phyloP scores from a whole-genome alignment of 2,113 vertebrate species.

The Drymodes brunneopygia region DNA sequence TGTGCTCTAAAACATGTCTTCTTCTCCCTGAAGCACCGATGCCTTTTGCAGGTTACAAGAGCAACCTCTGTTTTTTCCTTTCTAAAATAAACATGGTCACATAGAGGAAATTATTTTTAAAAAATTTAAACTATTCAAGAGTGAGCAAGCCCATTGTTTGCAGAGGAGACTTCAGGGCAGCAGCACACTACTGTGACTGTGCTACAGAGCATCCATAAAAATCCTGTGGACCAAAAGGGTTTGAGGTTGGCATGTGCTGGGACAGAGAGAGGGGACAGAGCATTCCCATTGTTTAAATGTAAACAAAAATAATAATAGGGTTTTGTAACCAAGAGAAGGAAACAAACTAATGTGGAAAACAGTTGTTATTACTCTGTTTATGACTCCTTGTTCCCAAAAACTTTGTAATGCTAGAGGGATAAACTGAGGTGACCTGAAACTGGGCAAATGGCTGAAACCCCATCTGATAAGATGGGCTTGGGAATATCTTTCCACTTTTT shows the following conservation, averaged over 20 bases:
- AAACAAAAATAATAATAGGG: slow-evolving; percentile 18
- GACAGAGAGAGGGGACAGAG: background rate
- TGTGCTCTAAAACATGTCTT: background rate
- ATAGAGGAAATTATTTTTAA: background rate
- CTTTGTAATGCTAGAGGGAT: background rate
- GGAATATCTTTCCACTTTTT: background rate
- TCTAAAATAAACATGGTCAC: background rate
- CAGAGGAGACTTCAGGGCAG: background rate
- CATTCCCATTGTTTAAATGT: slow-evolving; percentile 22
- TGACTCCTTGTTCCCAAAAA: background rate
- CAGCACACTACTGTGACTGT: accelerated
- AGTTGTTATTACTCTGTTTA: slow-evolving; percentile 2
- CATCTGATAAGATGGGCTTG: background rate
- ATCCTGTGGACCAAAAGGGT: background rate
- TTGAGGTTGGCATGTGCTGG: accelerated
- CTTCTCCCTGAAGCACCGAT: background rate
- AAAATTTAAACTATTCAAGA: background rate
- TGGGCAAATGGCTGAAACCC: background rate
- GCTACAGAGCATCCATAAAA: background rate
- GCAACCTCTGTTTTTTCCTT: background rate
- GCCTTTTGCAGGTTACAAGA: background rate
- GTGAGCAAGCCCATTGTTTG: background rate
- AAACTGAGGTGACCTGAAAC: background rate
- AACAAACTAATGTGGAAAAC: slow-evolving; percentile 36
- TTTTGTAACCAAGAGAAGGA: background rate